Evolutionary conservation across 2,797 vertebrate genomes (phyloP), one percentile per base, ranked within the genome.

Genomic region (Austrolebias charrua): DNA sequence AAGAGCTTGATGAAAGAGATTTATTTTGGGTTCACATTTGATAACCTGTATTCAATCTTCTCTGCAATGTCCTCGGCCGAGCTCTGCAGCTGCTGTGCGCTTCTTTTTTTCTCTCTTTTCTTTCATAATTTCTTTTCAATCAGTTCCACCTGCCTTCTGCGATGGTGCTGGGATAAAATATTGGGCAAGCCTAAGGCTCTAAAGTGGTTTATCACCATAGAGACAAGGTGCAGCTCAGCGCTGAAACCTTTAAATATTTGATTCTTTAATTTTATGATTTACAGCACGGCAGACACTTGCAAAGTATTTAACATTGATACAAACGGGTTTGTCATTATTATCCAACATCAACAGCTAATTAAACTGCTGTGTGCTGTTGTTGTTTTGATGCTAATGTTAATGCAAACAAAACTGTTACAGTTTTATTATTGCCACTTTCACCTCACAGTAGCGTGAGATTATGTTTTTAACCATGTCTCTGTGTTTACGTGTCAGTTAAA

Each of bases 61-160:
- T 60, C 64, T 62, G 54, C 84, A 78, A 70, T 81, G 83, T 86
- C 73, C 69, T 82, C 75, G 35, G 75, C 80, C 60, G 18, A 60
- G 65, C 78, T 73, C 71, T 76, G 81, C 87, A 85, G 80, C 86
- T 84, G 87, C 82, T 60, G 53, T 55, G 62, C 56, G 75, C 71
- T 69, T 54, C 55, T 60, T 65, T 64, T 69, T 64, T 65, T 9
- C 11, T 53, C 55, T 60, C 75, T 54, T 76, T 62, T 80, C 77
- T 86, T 83, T 89, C 71, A 86, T 91, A 87, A 89, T 91, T 92
- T 89, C 76, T 89, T 90, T 89, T 88, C 85, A 88, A 86, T 92
- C 89, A 88, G 83, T 85, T 87, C 85, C 84, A 87, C 85, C 85
- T 90, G 84, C 82, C 79, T 69, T 82, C 69, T 76, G 78, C 71